phyloP scores from a whole-genome alignment of 2,797 vertebrate species.

The Meriones psammophilus region DNA sequence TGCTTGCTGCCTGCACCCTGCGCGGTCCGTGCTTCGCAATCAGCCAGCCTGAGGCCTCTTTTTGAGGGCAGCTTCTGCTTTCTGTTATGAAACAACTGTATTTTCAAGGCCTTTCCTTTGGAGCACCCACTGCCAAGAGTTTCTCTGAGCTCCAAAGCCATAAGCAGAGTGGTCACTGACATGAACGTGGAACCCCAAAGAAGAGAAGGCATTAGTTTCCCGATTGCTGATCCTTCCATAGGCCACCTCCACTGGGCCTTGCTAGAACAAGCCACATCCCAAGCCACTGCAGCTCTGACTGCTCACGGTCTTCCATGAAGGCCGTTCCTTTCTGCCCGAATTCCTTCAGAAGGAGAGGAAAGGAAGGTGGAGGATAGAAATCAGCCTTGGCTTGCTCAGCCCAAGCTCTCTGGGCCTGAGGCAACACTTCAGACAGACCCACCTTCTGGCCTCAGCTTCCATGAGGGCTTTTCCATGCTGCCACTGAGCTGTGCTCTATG shows the following conservation, averaged over 20 bases:
- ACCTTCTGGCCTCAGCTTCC: not conserved
- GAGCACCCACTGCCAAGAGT: not conserved
- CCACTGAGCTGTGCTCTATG: not conserved
- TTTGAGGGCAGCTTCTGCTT: not conserved
- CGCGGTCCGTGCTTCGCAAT: too few relatives aligned
- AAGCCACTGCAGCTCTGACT: not conserved
- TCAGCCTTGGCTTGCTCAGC: not conserved
- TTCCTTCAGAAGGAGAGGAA: not conserved
- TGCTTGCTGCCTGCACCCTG: too few relatives aligned
- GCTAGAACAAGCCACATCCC: not conserved
- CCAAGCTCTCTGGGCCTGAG: not conserved
- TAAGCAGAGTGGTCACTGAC: not conserved
- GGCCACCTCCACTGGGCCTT: not conserved
- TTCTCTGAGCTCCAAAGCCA: slow-evolving; percentile 12
- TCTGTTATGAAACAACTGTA: not conserved
- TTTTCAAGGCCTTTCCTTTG: slow-evolving; percentile 19
- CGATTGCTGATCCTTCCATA: not conserved
- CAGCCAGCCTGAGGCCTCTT: not conserved
- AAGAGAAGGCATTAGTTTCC: not conserved
- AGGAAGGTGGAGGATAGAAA: not conserved
- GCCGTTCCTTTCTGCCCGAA: not conserved
- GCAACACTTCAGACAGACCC: not conserved
- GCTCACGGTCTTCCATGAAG: not conserved
- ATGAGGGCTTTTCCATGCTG: not conserved
- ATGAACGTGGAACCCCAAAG: not conserved